Conservation (phyloP, 2,888 invertebrate genomes). For the Pristionchus entomophagus region DNA sequence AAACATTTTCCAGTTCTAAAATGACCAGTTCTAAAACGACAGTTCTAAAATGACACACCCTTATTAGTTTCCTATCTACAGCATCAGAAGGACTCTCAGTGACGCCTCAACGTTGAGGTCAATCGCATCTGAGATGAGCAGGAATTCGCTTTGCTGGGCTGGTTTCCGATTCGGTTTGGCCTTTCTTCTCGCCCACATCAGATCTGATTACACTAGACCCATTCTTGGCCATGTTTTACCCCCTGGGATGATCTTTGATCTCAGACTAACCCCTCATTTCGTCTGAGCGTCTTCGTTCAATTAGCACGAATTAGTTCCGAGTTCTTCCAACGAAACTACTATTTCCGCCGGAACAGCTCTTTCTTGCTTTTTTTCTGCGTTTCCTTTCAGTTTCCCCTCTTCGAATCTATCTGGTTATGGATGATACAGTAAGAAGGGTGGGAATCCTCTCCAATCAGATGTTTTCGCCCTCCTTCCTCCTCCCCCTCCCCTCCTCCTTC, state of each 20-base stretch:
- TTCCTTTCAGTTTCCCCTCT: no score
- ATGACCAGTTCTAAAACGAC: no score
- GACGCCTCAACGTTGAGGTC: neutral
- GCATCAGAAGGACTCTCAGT: no score
- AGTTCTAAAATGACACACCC: no score
- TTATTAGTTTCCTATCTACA: no score
- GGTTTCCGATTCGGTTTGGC: slow-evolving; percentile 8
- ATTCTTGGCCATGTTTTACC: neutral
- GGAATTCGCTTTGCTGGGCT: neutral
- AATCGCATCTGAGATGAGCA: neutral
- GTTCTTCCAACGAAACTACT: neutral
- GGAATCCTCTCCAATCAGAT: neutral
- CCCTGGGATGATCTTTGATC: neutral
- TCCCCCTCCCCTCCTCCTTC: neutral
- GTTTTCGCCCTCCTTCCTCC: neutral
- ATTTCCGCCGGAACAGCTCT: neutral
- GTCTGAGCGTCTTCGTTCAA: neutral
- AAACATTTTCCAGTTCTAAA: no score
- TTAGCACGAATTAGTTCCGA: neutral
- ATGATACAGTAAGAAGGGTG: neutral
- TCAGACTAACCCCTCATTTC: neutral
- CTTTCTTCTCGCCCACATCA: neutral
- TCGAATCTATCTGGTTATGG: no score
- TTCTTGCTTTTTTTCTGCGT: neutral
- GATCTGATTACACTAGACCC: neutral